Evolutionary conservation across 1,140 invertebrate genomes (phyloP).

Genomic region (Cotesia typhae): DNA sequence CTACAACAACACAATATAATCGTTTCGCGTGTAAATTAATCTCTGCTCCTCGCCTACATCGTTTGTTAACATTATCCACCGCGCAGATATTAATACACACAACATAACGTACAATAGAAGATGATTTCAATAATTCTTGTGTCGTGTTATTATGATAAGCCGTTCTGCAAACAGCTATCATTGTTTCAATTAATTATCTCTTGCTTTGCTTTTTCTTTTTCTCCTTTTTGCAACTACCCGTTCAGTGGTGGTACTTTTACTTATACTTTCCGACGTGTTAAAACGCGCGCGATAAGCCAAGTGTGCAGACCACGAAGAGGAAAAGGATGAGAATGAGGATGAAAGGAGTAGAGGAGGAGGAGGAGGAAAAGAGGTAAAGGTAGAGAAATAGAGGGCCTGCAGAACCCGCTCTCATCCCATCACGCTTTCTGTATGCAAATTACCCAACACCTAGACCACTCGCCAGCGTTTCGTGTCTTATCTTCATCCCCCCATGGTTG

Average conservation of each 20-base stretch:
- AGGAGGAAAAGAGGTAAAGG: constrained; percentile 1
- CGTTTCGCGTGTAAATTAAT: constrained; percentile 51
- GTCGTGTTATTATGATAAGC: constrained; percentile 15
- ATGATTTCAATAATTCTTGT: constrained; percentile 21
- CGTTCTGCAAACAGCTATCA: constrained; percentile 21
- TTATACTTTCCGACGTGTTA: neutral
- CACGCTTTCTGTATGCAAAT: constrained; percentile 48
- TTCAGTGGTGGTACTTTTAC: too few species aligned
- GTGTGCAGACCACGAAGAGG: too few species aligned
- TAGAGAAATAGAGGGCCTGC: constrained; percentile 11
- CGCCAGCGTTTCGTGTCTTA: constrained; percentile 49
- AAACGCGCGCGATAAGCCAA: constrained; percentile 5
- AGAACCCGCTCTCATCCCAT: constrained; percentile 26
- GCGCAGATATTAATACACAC: too few species aligned
- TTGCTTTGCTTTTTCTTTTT: neutral
- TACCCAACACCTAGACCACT: constrained; percentile 48
- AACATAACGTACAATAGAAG: neutral
- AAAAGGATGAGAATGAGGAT: neutral
- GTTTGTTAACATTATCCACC: constrained; percentile 1
- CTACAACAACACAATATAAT: constrained; percentile 47
- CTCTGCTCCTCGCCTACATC: constrained; percentile 41
- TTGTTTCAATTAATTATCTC: constrained; percentile 8
- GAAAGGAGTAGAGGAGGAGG: neutral
- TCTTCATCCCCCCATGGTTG: constrained; percentile 46
- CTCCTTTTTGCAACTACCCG: neutral